phyloP scores from a whole-genome alignment of 2,113 vertebrate genomes.

The Cyprichromis sp. region DNA sequence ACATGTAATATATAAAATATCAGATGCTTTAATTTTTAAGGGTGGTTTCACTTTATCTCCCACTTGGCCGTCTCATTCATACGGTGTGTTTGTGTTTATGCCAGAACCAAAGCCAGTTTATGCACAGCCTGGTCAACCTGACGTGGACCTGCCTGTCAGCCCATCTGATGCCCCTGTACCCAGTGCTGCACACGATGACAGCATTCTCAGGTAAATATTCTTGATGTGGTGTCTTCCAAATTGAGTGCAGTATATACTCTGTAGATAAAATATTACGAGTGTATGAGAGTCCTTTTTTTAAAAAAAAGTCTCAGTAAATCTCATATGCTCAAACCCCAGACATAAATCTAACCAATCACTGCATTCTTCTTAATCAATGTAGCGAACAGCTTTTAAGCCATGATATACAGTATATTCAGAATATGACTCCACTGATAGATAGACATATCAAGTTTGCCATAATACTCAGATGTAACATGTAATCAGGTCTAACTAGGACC shows the following conservation, averaged over 20 bases:
- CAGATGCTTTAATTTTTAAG: background rate
- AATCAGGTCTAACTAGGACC: too few relatives aligned
- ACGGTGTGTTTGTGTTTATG: constrained; percentile 6
- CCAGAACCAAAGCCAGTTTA: constrained; percentile 97
- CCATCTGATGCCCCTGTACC: constrained; percentile 92
- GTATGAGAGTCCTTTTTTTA: background rate
- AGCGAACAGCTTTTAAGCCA: too few relatives aligned
- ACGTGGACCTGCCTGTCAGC: constrained; percentile 96
- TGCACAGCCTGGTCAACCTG: constrained; percentile 94
- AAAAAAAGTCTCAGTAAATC: too few relatives aligned
- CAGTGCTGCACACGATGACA: constrained; percentile 87
- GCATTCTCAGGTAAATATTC: constrained; percentile 83
- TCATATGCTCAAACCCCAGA: too few relatives aligned
- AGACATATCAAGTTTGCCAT: too few relatives aligned
- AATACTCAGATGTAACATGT: too few relatives aligned
- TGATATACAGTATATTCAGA: too few relatives aligned
- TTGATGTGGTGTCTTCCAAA: background rate
- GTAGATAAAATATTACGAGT: background rate
- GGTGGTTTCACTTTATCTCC: background rate
- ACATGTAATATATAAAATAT: background rate
- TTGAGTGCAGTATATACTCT: background rate
- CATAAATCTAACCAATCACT: too few relatives aligned
- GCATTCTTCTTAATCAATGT: too few relatives aligned
- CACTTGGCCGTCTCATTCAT: background rate
- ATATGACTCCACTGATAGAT: too few relatives aligned